Evolutionary conservation across 2,113 vertebrate species (phyloP).

Genomic region (Neogale vison): DNA sequence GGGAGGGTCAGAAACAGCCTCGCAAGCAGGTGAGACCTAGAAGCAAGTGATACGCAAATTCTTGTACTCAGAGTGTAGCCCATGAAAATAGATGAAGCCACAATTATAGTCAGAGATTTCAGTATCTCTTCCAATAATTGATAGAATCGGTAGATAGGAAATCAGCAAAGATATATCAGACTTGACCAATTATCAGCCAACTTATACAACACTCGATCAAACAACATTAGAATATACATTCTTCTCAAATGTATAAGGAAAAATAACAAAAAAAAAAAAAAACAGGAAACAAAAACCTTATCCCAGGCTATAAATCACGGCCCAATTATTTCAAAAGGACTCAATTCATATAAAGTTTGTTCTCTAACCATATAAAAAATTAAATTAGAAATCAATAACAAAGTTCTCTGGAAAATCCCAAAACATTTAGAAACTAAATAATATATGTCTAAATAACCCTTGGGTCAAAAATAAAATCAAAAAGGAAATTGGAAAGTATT

Average conservation of each 20-base stretch:
- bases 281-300: not conserved
- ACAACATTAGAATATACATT: not conserved
- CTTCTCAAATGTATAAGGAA: not conserved
- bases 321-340: not conserved
- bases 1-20: not conserved
- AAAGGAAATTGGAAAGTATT: not conserved
- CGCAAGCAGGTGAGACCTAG: not conserved
- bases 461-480: not conserved
- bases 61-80: not conserved
- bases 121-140: not conserved
- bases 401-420: not conserved
- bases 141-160: not conserved
- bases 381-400: slow-evolving; percentile 6
- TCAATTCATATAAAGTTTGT: not conserved
- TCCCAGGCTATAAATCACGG: not conserved
- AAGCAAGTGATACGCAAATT: not conserved
- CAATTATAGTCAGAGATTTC: not conserved
- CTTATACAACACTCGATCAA: not conserved
- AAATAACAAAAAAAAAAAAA: not conserved
- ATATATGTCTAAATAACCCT: not conserved
- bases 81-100: not conserved
- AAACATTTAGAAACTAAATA: not conserved
- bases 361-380: not conserved
- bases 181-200: not conserved
- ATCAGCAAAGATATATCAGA: not conserved